These are phyloP conservation scores for Macrotrachela quadricornifera DNA, from an alignment of 1,140 invertebrate genomes.

Conservation along the genomic window DNA sequence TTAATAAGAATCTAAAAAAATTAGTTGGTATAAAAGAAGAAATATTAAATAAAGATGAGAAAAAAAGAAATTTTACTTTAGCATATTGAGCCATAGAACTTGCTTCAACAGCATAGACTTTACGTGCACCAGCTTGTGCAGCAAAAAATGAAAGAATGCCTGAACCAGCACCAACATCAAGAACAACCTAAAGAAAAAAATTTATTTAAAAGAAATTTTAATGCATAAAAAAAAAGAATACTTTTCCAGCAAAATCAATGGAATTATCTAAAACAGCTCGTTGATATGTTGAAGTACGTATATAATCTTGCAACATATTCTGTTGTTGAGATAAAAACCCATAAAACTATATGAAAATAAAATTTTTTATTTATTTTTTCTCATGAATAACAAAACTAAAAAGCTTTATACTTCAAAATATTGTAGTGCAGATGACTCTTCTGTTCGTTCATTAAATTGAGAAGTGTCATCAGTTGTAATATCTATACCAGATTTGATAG, in stretches of 20 bases:
- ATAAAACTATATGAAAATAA: conserved; percentile 46
- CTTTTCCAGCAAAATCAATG: conserved; percentile 57
- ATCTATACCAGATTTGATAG: too few species aligned
- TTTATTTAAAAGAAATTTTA: background rate
- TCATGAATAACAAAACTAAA: too few species aligned
- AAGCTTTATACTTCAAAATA: conserved; percentile 54
- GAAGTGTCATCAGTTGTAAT: too few species aligned
- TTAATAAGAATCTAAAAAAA: conserved; percentile 49
- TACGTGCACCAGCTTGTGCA: conserved; percentile 78
- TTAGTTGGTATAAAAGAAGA: conserved; percentile 4
- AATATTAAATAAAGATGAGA: background rate
- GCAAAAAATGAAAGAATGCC: conserved; percentile 97
- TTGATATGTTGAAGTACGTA: conserved; percentile 92
- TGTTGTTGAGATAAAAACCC: conserved; percentile 96
- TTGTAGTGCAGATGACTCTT: conserved; percentile 84
- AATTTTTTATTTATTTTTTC: too few species aligned
- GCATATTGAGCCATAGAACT: conserved; percentile 93
- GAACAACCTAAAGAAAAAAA: conserved; percentile 41
- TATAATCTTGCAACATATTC: conserved; percentile 98
- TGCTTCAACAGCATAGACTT: conserved; percentile 93
- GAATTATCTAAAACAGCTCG: conserved; percentile 82
- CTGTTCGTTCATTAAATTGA: conserved; percentile 71
- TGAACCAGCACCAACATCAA: conserved; percentile 66
- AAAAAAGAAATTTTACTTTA: conserved; percentile 36
- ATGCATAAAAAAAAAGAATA: background rate